phyloP scores from a whole-genome alignment of 2,113 vertebrate genomes.

The Sialia sialis region DNA sequence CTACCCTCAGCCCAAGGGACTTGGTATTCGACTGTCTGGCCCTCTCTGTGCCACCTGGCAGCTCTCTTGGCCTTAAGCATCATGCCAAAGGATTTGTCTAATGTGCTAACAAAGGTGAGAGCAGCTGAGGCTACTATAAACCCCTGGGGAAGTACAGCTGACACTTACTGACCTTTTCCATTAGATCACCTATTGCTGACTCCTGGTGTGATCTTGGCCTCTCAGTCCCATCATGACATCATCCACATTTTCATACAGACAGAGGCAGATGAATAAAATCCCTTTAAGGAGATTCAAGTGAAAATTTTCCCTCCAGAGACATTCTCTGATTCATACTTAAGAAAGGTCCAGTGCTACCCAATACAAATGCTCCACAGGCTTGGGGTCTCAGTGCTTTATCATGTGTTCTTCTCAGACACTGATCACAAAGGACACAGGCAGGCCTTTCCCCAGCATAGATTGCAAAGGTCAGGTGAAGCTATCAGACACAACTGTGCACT shows the following conservation, averaged over 20 bases:
- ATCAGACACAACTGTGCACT: neutral
- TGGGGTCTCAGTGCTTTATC: neutral
- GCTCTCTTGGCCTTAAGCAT: neutral
- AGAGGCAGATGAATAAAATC: neutral
- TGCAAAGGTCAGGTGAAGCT: neutral
- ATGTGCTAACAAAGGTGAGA: neutral
- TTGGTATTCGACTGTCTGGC: neutral
- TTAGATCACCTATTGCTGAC: slow-evolving; percentile 5
- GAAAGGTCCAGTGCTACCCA: neutral
- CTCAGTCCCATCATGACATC: neutral
- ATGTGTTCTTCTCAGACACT: neutral
- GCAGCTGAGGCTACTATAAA: neutral
- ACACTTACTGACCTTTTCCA: neutral
- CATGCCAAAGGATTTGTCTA: neutral
- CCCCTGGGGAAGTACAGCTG: neutral
- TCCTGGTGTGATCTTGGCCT: neutral
- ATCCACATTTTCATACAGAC: neutral
- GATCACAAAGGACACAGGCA: neutral
- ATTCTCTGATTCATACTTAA: neutral
- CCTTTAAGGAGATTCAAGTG: neutral
- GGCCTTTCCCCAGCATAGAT: neutral
- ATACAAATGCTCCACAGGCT: rapidly evolving
- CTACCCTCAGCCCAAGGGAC: neutral
- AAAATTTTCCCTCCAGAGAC: neutral
- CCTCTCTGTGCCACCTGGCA: neutral